Base-by-base conservation (phyloP, 2,888 invertebrate genomes). In the Crossocerus cetratus region DNA sequence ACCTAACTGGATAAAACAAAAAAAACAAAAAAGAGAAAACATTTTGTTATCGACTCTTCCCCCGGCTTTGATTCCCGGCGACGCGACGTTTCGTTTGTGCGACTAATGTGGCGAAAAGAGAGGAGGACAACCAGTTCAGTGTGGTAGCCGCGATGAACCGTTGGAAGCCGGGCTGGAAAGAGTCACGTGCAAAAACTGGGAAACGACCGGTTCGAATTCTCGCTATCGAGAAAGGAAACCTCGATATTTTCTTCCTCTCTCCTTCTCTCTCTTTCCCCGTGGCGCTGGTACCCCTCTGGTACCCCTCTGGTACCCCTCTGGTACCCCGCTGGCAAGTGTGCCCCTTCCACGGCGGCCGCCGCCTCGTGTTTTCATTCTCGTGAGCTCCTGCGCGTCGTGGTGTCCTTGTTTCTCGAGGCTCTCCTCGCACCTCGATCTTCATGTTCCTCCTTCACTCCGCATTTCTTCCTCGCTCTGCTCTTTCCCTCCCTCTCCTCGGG, bases 151-250 rank as follows among this genome's bases (percentile, higher is more conserved):
- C 75, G 75, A 73, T 72, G 72, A 83, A 84, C 84, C 78, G 84
- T 84, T 83, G 69, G 32, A 32, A 32, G 57, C 44, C 72, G 69
- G 32, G 32, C 63, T 44, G 56, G 66, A 61, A 65, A 69, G 44
- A 56, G 57, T 53, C 56, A 32, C 64, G 32, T 67, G 73, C 69
- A 81, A 81, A 83, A 81, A 81, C 75, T 76, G 76, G 80, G 71
- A 79, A 84, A 83, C 82, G 83, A 86, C 85, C 85, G 86, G 86
- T 86, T 86, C 81, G 82, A 80, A 83, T 84, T 83, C 83, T 84
- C 80, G 83, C 75, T 83, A 83, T 84, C 83, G 78, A 72, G 72
- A 70, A 67, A 80, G 80, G 78, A 81, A 80, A 79, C 75, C 70
- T 76, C 75, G 61, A 32, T 32, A 74, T 76, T 76, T 72, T 76